Evolutionary conservation across 2,888 invertebrate genomes (phyloP).

Genomic region (Drosophila vallismaia): DNA sequence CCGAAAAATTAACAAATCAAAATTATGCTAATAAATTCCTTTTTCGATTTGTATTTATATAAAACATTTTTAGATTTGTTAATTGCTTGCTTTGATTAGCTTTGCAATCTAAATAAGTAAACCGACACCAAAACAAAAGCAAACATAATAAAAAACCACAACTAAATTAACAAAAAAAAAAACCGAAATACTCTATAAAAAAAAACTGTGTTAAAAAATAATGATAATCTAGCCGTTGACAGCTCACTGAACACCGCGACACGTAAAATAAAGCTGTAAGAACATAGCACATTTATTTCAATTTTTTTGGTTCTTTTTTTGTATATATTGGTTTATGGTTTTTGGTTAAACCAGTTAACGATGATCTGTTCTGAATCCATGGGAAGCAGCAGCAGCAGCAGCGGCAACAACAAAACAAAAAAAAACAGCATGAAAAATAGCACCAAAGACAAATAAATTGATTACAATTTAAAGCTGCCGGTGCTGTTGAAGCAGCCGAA

Average conservation of each 20-base stretch:
- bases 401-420: not conserved
- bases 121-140: constrained; percentile 27
- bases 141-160: not conserved
- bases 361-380: constrained; percentile 45
- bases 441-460: constrained; percentile 51
- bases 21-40: constrained; percentile 20
- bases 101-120: constrained; percentile 37
- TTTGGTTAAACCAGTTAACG: constrained; percentile 61
- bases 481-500: constrained; percentile 22
- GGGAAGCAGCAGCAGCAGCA: constrained; percentile 25
- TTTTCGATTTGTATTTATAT: constrained; percentile 20
- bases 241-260: constrained; percentile 50
- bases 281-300: constrained; percentile 26
- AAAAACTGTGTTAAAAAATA: constrained; percentile 25
- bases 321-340: constrained; percentile 33
- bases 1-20: constrained; percentile 12
- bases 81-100: constrained; percentile 40
- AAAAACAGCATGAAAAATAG: constrained; percentile 10
- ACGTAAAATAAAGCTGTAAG: constrained; percentile 45
- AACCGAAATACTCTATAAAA: constrained; percentile 12
- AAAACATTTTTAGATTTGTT: constrained; percentile 37
- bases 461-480: constrained; percentile 64
- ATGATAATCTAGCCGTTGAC: constrained; percentile 53
- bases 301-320: constrained; percentile 1
- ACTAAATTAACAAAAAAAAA: constrained; percentile 1